phyloP scores from a whole-genome alignment of 2,888 invertebrate species.

The Agelastica alni region DNA sequence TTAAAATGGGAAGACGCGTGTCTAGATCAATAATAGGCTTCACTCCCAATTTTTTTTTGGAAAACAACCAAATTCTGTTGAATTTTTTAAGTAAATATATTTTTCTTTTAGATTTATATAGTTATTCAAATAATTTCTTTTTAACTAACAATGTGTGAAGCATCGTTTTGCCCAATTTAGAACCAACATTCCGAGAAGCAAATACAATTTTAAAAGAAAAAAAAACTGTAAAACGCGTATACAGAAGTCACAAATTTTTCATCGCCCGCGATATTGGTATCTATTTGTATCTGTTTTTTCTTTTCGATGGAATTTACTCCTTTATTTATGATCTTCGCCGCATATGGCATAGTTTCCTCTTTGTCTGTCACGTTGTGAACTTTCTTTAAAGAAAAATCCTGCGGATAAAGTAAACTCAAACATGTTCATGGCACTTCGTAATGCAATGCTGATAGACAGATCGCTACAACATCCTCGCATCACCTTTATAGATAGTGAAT shows the following conservation, averaged over 20 bases:
- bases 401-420: conserved; percentile 49
- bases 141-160: conserved; percentile 1
- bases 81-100: too few relatives aligned
- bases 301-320: conserved; percentile 33
- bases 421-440: conserved; percentile 52
- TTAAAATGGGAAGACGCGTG: too few relatives aligned
- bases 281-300: conserved; percentile 39
- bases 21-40: too few relatives aligned
- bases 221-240: conserved; percentile 25
- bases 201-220: conserved; percentile 7
- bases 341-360: conserved; percentile 36
- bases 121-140: too few relatives aligned
- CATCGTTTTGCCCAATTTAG: conserved; percentile 8
- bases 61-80: too few relatives aligned
- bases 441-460: conserved; percentile 50
- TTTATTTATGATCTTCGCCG: conserved; percentile 31
- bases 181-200: conserved; percentile 3
- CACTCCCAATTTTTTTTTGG: too few relatives aligned
- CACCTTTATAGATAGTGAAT: conserved; percentile 29
- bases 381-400: conserved; percentile 41
- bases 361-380: conserved; percentile 32
- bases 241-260: conserved; percentile 43
- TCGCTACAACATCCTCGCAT: conserved; percentile 53
- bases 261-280: conserved; percentile 40
- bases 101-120: too few relatives aligned